These are phyloP conservation scores for Callosobruchus maculatus DNA, from an alignment of 2,888 invertebrate species.

Conservation along the genomic window DNA sequence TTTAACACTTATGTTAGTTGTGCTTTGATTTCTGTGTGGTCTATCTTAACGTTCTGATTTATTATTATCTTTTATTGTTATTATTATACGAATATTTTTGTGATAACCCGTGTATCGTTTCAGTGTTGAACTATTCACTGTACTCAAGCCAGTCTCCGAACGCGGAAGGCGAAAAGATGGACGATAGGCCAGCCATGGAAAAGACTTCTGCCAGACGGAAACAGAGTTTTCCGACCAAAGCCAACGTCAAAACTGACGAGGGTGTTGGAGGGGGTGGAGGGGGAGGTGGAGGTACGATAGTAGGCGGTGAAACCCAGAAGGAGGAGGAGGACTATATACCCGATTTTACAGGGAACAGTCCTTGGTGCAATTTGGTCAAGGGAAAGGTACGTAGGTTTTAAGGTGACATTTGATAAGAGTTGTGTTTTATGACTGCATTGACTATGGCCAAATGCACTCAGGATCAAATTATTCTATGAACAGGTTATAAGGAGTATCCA, in stretches of 20 bases:
- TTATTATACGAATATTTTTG: too few species aligned
- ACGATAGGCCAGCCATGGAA: conserved; percentile 12
- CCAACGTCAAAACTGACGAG: conserved; percentile 36
- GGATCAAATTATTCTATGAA: too few species aligned
- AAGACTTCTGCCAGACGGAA: conserved; percentile 66
- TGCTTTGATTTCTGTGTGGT: too few species aligned
- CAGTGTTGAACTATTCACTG: conserved; percentile 21
- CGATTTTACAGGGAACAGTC: conserved; percentile 45
- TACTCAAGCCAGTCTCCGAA: background rate
- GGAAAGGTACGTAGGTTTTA: conserved; percentile 36
- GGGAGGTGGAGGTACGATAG: background rate
- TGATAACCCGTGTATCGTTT: too few species aligned
- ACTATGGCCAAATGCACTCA: too few species aligned
- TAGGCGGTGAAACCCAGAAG: conserved; percentile 17
- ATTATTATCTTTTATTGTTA: too few species aligned
- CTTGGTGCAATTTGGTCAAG: conserved; percentile 48
- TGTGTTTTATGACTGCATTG: too few species aligned
- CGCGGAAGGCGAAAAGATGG: background rate
- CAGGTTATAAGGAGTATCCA: too few species aligned
- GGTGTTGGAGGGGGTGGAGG: conserved; percentile 13
- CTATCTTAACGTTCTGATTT: too few species aligned
- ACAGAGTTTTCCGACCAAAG: conserved; percentile 76
- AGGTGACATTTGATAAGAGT: too few species aligned
- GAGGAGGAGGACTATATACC: conserved; percentile 31
- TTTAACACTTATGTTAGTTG: too few species aligned